Percentiles rank a stretch among this genome's conserved stretches.
These are phyloP conservation scores for Chelon auratus DNA, from an alignment of 2,797 vertebrate species.

Conservation along the genomic window DNA sequence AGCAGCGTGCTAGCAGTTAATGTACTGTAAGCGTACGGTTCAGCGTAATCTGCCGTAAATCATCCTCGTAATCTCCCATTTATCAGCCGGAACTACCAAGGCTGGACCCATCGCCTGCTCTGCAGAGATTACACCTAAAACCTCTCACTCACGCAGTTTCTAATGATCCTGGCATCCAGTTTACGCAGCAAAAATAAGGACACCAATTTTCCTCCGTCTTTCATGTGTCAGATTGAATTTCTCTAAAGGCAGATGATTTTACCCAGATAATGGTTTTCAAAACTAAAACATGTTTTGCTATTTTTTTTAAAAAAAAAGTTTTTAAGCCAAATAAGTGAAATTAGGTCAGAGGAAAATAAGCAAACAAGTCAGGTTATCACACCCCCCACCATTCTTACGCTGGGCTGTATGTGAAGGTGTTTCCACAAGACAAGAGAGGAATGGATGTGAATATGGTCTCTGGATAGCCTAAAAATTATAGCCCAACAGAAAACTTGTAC, in stretches of 20 bases:
- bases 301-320: too few relatives aligned
- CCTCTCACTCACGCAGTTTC: slow-evolving; percentile 53
- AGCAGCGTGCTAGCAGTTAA: slow-evolving; percentile 2
- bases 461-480: background rate
- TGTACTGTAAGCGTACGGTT: slow-evolving; percentile 29
- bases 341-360: too few relatives aligned
- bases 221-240: slow-evolving; percentile 7
- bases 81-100: slow-evolving; percentile 66
- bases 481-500: background rate
- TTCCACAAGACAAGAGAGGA: too few relatives aligned
- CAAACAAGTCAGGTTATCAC: too few relatives aligned
- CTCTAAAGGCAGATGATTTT: too few relatives aligned
- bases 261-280: too few relatives aligned
- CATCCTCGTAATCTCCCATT: slow-evolving; percentile 79
- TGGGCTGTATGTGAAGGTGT: too few relatives aligned
- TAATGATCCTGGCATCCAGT: slow-evolving; percentile 49
- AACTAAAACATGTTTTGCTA: too few relatives aligned
- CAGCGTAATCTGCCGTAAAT: slow-evolving; percentile 76
- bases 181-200: slow-evolving; percentile 30
- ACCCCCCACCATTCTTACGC: too few relatives aligned
- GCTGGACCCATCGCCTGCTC: slow-evolving; percentile 44
- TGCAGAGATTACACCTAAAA: slow-evolving; percentile 70
- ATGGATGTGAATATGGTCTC: too few relatives aligned
- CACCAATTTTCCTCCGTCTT: background rate
- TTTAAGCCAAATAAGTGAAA: too few relatives aligned